Conservation (phyloP, 2,113 vertebrate genomes). For the Todiramphus chloris region DNA sequence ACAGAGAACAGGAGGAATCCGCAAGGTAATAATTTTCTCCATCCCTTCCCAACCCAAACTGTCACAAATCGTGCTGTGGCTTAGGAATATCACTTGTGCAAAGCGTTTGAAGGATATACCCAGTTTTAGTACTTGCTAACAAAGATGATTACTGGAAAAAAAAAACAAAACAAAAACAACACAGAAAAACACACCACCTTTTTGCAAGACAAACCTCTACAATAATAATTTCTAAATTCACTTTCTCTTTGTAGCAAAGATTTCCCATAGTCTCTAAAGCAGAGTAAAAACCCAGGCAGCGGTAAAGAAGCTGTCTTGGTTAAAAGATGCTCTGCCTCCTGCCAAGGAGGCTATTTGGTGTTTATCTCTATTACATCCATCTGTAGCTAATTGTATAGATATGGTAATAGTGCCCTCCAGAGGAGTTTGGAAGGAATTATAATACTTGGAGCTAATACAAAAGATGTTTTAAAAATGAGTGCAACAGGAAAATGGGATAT, state of each 20-base stretch:
- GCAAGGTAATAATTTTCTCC: background rate
- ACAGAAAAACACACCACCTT: background rate
- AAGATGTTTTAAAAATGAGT: background rate
- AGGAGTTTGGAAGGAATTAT: slow-evolving; percentile 74
- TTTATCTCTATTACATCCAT: background rate
- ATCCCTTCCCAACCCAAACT: background rate
- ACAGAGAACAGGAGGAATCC: background rate
- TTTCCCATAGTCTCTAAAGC: background rate
- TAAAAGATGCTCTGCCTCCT: slow-evolving; percentile 32
- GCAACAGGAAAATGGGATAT: slow-evolving; percentile 22
- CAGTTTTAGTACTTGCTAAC: background rate
- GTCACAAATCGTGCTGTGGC: background rate
- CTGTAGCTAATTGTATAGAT: slow-evolving; percentile 67
- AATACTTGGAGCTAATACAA: background rate
- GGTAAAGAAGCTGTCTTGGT: background rate
- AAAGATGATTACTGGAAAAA: background rate
- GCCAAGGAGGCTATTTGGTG: slow-evolving; percentile 16
- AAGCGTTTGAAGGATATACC: background rate
- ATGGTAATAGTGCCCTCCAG: slow-evolving; percentile 80
- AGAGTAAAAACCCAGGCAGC: background rate
- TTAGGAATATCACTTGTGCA: background rate
- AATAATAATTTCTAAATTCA: background rate
- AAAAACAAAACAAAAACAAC: background rate
- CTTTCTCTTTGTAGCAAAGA: background rate
- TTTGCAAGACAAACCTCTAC: background rate